phyloP scores from a whole-genome alignment of 2,888 invertebrate species.

The Chrysomela aeneicollis region DNA sequence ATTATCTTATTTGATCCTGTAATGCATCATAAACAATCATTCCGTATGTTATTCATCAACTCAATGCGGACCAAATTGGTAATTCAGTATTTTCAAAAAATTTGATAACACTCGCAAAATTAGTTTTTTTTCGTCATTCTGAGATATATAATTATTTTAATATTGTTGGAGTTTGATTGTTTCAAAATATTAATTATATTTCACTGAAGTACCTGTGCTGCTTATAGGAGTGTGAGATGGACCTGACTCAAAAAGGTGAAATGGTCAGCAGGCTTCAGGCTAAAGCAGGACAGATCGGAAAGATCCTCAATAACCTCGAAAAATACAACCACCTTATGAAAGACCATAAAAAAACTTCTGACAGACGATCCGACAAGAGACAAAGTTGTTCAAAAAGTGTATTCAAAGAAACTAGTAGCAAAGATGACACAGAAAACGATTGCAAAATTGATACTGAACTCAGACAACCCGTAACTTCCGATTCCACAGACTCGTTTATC shows the following conservation, averaged over 20 bases:
- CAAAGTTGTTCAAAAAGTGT: constrained; percentile 30
- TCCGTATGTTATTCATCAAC: too few relatives aligned
- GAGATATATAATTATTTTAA: too few relatives aligned
- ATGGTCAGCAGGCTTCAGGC: constrained; percentile 94
- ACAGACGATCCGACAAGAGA: constrained; percentile 43
- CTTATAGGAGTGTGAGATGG: constrained; percentile 91
- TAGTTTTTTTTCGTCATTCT: too few relatives aligned
- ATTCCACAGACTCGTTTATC: constrained; percentile 54
- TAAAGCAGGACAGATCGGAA: constrained; percentile 95
- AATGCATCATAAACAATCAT: too few relatives aligned
- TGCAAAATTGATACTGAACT: constrained; percentile 29
- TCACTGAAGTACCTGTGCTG: constrained; percentile 44
- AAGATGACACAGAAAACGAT: constrained; percentile 31
- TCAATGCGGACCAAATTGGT: too few relatives aligned
- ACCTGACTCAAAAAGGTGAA: constrained; percentile 95
- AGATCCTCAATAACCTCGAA: constrained; percentile 89
- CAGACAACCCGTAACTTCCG: constrained; percentile 46
- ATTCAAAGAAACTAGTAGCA: constrained; percentile 40
- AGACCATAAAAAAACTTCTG: constrained; percentile 60
- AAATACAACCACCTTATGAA: constrained; percentile 81
- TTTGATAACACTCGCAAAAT: too few relatives aligned
- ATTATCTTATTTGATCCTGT: too few relatives aligned
- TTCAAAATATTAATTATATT: constrained; percentile 8
- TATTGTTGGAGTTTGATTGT: neutral
- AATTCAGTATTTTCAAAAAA: too few relatives aligned